Conservation (phyloP, 2,113 vertebrate genomes). For the Istiophorus platypterus region DNA sequence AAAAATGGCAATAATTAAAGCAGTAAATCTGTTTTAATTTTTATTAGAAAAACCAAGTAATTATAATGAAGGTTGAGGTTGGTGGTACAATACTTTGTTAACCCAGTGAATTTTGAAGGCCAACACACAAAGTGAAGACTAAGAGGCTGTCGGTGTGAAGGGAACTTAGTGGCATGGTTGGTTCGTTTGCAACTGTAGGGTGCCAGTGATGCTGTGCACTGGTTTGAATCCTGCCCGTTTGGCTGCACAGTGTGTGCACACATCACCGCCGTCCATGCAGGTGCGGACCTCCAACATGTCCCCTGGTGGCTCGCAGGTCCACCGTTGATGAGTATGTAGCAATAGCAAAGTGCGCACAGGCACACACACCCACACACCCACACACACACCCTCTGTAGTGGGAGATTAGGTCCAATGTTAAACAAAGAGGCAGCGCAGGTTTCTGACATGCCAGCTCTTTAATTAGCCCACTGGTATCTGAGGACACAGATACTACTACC, state of each 20-base stretch:
- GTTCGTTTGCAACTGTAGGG: no score
- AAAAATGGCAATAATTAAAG: not conserved
- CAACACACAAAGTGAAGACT: not conserved
- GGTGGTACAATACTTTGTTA: no score
- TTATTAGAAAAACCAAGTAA: no score
- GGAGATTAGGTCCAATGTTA: constrained; percentile 74
- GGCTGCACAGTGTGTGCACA: no score
- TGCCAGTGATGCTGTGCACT: no score
- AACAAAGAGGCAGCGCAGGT: constrained; percentile 75
- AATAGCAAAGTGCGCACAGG: not conserved
- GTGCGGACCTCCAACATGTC: not conserved
- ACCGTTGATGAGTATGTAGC: not conserved
- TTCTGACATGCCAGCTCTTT: constrained; percentile 73
- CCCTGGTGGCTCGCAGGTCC: not conserved
- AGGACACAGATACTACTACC: constrained; percentile 2
- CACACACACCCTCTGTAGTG: constrained; percentile 50
- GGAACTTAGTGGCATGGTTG: no score
- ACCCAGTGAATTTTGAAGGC: not conserved
- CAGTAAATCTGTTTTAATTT: not conserved
- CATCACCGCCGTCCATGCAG: not conserved
- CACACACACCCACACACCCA: constrained; percentile 19
- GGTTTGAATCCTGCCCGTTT: no score
- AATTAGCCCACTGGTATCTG: constrained; percentile 73
- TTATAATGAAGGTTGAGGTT: no score
- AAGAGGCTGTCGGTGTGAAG: not conserved